Percentiles rank a stretch among this genome's conserved stretches.
These are phyloP conservation scores for Gnathochromis pfefferi DNA, from an alignment of 2,113 vertebrate species.

Conservation along the genomic window DNA sequence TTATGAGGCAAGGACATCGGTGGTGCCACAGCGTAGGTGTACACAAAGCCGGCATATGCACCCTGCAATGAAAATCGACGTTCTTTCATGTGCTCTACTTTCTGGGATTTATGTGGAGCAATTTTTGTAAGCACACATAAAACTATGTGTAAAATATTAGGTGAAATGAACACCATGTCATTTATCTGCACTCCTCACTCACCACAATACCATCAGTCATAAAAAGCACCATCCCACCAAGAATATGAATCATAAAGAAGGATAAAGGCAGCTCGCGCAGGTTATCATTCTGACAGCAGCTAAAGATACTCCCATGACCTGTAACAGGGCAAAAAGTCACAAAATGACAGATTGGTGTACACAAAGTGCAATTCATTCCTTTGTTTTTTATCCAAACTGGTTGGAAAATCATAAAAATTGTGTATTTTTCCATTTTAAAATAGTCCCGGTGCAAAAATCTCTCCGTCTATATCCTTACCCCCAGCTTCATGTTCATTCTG, in stretches of 20 bases:
- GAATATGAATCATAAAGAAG: slow-evolving; percentile 88
- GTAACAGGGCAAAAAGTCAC: not conserved
- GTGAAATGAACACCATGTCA: not conserved
- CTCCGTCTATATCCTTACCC: slow-evolving; percentile 29
- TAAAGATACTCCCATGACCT: slow-evolving; percentile 79
- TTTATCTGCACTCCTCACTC: slow-evolving; percentile 53
- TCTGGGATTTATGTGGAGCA: not conserved
- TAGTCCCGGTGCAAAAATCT: not conserved
- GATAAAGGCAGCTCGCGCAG: slow-evolving; percentile 79
- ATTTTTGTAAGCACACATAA: not conserved
- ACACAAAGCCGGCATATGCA: slow-evolving; percentile 86
- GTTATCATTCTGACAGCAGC: slow-evolving; percentile 84
- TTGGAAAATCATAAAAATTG: not conserved
- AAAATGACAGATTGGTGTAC: not conserved
- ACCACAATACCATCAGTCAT: slow-evolving; percentile 96
- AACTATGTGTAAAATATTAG: not conserved
- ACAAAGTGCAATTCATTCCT: not conserved
- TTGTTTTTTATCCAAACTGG: not conserved
- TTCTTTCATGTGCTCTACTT: not conserved
- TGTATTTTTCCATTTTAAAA: slow-evolving; percentile 2
- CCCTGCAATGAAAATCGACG: slow-evolving; percentile 69
- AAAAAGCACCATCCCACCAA: slow-evolving; percentile 89
- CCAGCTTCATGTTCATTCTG: slow-evolving; percentile 36
- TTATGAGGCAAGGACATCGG: slow-evolving; percentile 79
- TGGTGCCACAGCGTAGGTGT: slow-evolving; percentile 85